phyloP scores from a whole-genome alignment of 1,140 invertebrate species.

The Thaumetopoea pityocampa region DNA sequence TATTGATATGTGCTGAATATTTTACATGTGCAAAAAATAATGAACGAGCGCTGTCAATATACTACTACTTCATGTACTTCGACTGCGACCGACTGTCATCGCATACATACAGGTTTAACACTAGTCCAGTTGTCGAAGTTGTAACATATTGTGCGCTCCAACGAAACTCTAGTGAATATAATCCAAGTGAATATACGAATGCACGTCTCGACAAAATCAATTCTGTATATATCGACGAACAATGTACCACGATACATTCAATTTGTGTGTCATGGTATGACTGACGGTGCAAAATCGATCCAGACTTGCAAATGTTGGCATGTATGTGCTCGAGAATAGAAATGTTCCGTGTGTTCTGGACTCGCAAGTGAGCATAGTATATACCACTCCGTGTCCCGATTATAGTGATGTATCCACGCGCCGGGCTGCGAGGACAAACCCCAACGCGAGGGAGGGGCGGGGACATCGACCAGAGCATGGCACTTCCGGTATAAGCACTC shows the following conservation, averaged over 20 bases:
- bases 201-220: conserved; percentile 21
- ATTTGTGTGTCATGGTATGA: conserved; percentile 57
- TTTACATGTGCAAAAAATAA: conserved; percentile 57
- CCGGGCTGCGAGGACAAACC: conserved; percentile 29
- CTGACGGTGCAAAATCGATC: conserved; percentile 77
- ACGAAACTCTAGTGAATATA: conserved; percentile 27
- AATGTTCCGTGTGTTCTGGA: conserved; percentile 37
- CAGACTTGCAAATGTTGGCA: conserved; percentile 46
- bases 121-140: conserved; percentile 39
- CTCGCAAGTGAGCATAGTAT: conserved; percentile 49
- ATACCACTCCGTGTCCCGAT: conserved; percentile 36
- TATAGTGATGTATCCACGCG: conserved; percentile 29
- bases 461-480: conserved; percentile 70
- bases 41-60: conserved; percentile 54
- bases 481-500: conserved; percentile 65
- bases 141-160: conserved; percentile 61
- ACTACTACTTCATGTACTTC: conserved; percentile 52
- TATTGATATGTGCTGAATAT: conserved; percentile 53
- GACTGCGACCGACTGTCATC: conserved; percentile 19
- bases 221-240: conserved; percentile 27
- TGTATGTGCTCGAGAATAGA: conserved; percentile 33
- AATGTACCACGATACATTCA: conserved; percentile 40
- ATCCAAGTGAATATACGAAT: conserved; percentile 15
- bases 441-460: conserved; percentile 40
- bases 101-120: conserved; percentile 8